These are phyloP conservation scores for Poecilia wingei DNA, from an alignment of 2,797 vertebrate genomes.

Conservation along the genomic window DNA sequence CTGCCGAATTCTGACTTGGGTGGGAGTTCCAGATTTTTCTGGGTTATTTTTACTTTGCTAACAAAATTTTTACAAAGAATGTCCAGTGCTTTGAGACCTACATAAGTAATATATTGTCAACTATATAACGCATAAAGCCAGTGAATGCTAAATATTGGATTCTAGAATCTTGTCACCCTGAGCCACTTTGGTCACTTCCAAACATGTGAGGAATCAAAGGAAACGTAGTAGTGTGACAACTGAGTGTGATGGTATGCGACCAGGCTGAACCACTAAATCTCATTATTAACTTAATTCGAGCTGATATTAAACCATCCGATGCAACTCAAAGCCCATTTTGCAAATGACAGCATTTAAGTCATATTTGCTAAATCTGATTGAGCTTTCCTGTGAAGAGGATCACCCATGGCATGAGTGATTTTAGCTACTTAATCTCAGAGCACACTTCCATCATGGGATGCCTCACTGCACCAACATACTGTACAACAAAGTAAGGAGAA, in stretches of 20 bases:
- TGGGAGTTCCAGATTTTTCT: background rate
- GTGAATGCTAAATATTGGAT: background rate
- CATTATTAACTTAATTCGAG: slow-evolving; percentile 47
- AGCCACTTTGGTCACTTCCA: background rate
- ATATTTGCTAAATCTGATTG: slow-evolving; percentile 63
- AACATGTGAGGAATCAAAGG: slow-evolving; percentile 14
- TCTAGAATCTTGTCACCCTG: background rate
- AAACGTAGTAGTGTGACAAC: slow-evolving; percentile 17
- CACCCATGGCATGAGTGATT: slow-evolving; percentile 31
- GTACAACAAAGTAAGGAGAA: slow-evolving; percentile 44
- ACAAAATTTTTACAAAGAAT: background rate
- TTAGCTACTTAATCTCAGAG: slow-evolving; percentile 50
- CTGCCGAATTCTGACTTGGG: background rate
- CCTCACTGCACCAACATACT: slow-evolving; percentile 39
- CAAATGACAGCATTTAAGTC: slow-evolving; percentile 64
- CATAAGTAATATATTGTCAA: background rate
- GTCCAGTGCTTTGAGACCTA: background rate
- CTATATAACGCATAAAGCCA: background rate
- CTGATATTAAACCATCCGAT: slow-evolving; percentile 63
- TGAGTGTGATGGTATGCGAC: slow-evolving; percentile 14
- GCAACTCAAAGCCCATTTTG: slow-evolving; percentile 52
- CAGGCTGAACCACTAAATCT: slow-evolving; percentile 30
- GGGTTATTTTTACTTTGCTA: background rate
- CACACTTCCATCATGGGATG: slow-evolving; percentile 43
- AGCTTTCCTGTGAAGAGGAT: slow-evolving; percentile 54